phyloP scores from a whole-genome alignment of 2,888 invertebrate species.

The Drosophila diplacantha region DNA sequence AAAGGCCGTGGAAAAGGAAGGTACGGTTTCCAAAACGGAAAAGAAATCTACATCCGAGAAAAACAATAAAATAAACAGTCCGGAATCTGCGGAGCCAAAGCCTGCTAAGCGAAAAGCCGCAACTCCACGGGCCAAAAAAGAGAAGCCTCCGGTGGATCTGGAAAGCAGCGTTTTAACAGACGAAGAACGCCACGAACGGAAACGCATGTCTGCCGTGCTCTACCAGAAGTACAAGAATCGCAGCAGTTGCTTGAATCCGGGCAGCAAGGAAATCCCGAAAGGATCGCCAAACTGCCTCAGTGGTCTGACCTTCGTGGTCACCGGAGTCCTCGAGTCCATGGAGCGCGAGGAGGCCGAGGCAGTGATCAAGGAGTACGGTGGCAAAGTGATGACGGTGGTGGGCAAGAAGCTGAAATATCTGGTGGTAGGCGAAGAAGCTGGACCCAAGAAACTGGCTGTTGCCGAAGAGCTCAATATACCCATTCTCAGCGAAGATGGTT shows the following conservation, averaged over 20 bases:
- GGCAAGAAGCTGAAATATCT: slow-evolving; percentile 90
- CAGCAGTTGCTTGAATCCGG: slow-evolving; percentile 89
- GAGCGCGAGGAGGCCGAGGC: slow-evolving; percentile 88
- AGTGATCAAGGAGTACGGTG: slow-evolving; percentile 88
- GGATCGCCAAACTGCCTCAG: slow-evolving; percentile 85
- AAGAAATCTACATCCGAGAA: slow-evolving; percentile 1
- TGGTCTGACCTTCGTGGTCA: slow-evolving; percentile 85
- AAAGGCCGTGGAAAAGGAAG: background rate
- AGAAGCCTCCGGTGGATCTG: slow-evolving; percentile 54
- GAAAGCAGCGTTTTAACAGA: slow-evolving; percentile 78
- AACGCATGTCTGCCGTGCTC: slow-evolving; percentile 81
- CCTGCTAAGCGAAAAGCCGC: slow-evolving; percentile 32
- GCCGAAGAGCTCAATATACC: slow-evolving; percentile 85
- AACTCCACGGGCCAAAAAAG: slow-evolving; percentile 50
- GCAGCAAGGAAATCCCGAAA: slow-evolving; percentile 89
- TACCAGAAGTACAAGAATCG: slow-evolving; percentile 88
- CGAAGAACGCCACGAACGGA: slow-evolving; percentile 84
- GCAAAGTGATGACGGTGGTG: slow-evolving; percentile 84
- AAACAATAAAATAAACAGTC: slow-evolving; percentile 33
- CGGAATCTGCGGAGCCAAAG: slow-evolving; percentile 19
- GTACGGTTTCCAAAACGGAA: background rate
- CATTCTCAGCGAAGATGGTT: slow-evolving; percentile 88
- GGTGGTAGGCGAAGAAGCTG: slow-evolving; percentile 90
- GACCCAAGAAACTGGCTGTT: slow-evolving; percentile 89
- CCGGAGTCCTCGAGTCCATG: slow-evolving; percentile 92